Base-by-base conservation (phyloP, 2,888 invertebrate species). In the Eupithecia abbreviata region DNA sequence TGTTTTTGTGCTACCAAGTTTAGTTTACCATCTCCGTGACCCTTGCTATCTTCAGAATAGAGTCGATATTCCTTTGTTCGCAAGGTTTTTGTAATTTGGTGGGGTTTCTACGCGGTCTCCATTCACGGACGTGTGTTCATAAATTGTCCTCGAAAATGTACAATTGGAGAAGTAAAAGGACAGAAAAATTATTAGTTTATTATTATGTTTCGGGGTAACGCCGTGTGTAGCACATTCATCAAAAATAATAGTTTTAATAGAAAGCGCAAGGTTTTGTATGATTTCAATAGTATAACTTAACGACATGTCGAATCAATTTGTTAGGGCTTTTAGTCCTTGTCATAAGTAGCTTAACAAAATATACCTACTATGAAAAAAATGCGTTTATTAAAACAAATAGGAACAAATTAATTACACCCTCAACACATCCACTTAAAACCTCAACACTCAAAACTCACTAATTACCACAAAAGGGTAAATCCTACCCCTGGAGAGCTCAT, bases 81-180 rank as follows among this genome's bases (percentile, higher is more conserved):
- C 10, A 9, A 4, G 2, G 18, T 18, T 2, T 3, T 69, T 4
- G 30, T 73, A 42, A 73, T 13, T 72, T 82, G 75, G 80, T 78
- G 10, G 62, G n/a, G 65, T 73, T 83, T 84, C 80, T 76, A 80
- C 82, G 80, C 81, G 81, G 80, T 84, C 83, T 85, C 82, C 83
- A 85, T 87, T 85, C 77, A 81, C 72, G 83, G 85, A 86, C 82
- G 84, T 84, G 84, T 90, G 86, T 89, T 89, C 88, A 89, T 87
- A 88, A 90, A 90, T 87, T 88, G 85, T 88, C 86, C 88, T 85
- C 87, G 55, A 18, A 89, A 84, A 83, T 85, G 83, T 84, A 84
- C 87, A 85, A 86, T 83, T 87, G 89, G 84, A 86, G 84, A 85
- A 87, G 82, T 82, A 84, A 86, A 84, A 83, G 80, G 81, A 78